Percentiles rank a stretch among this genome's conserved stretches.
Conservation (phyloP, 1,140 invertebrate genomes). For the Lepidurus arcticus region DNA sequence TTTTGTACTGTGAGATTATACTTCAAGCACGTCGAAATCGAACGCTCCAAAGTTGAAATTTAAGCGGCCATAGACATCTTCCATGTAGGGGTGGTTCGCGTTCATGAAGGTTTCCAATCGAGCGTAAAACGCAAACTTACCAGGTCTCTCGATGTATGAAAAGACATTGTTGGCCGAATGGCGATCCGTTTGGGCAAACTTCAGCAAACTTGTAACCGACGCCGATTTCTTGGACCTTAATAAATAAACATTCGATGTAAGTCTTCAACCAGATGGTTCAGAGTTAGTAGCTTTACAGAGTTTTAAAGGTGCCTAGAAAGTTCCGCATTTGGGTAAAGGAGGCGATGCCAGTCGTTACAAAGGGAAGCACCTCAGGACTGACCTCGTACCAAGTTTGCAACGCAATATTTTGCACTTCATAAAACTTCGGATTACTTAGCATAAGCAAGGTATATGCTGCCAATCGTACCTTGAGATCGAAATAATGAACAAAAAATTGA, state of each 20-base stretch:
- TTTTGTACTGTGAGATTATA: neutral
- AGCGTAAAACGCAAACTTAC: neutral
- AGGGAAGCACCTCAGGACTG: neutral
- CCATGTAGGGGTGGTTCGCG: neutral
- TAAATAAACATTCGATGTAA: neutral
- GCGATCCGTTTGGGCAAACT: neutral
- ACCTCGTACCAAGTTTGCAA: neutral
- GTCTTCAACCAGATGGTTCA: no score
- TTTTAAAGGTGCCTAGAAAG: neutral
- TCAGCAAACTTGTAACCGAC: neutral
- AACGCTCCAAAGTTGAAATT: neutral
- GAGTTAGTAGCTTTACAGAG: neutral
- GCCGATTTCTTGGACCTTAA: neutral
- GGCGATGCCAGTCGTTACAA: neutral
- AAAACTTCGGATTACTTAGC: neutral
- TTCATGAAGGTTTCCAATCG: neutral
- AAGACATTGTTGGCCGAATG: neutral
- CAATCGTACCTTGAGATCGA: neutral
- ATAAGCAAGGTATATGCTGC: neutral
- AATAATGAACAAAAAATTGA: neutral
- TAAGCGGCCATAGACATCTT: neutral
- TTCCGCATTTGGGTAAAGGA: neutral
- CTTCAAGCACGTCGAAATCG: constrained; percentile 8
- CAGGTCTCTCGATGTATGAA: neutral
- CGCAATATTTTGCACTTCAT: neutral